Evolutionary conservation across 64 coral and sea anemone species (phyloP).

Genomic region (Dendrophyllia cribrosa): DNA sequence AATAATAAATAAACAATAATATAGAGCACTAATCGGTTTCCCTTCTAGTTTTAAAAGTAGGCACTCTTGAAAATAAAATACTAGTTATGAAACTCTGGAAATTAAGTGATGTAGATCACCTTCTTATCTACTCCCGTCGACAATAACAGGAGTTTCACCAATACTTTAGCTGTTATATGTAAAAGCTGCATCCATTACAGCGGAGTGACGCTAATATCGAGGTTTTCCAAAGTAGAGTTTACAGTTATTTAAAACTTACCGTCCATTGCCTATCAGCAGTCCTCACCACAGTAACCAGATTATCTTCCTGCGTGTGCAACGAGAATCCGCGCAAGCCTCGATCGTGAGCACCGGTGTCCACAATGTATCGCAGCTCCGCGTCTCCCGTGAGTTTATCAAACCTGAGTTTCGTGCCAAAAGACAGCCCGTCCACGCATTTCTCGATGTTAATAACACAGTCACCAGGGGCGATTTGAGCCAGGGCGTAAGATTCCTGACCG

Average conservation of each 20-base stretch:
- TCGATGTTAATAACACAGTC: constrained; percentile 72
- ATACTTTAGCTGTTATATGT: no score
- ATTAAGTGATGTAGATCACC: no score
- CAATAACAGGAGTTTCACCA: no score
- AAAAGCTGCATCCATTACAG: no score
- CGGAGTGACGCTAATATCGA: no score
- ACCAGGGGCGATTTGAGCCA: constrained; percentile 21
- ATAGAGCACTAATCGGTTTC: no score
- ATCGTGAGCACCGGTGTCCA: constrained; percentile 83
- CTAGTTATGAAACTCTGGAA: no score
- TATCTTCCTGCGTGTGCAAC: constrained; percentile 58
- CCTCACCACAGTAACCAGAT: constrained; percentile 64
- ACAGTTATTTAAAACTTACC: constrained; percentile 18
- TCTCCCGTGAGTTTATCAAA: constrained; percentile 30
- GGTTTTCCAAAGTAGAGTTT: no score
- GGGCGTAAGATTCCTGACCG: constrained; percentile 41
- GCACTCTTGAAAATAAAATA: no score
- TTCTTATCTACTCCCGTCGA: no score
- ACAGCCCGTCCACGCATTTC: constrained; percentile 67
- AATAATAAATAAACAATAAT: no score
- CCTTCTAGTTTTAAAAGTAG: no score
- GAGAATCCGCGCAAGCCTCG: constrained; percentile 72
- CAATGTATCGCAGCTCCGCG: constrained; percentile 72
- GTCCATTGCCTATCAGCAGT: constrained; percentile 73
- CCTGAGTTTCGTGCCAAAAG: constrained; percentile 76